These are phyloP conservation scores for Polypterus senegalus DNA, from an alignment of 2,113 vertebrate species.

Conservation along the genomic window DNA sequence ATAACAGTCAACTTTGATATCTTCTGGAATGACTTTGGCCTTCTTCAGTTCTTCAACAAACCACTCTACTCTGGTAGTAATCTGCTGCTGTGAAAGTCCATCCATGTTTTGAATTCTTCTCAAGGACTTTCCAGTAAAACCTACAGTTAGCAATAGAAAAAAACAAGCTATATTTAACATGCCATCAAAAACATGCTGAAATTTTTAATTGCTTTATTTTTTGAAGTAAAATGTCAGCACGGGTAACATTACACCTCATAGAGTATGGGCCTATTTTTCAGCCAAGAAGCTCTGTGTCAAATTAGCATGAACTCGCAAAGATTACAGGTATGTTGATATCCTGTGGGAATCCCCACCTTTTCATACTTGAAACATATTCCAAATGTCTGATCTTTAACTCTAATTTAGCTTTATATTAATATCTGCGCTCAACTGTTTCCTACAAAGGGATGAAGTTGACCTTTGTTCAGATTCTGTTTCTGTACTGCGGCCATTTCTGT, in stretches of 20 bases:
- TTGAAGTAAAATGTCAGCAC: constrained; percentile 11
- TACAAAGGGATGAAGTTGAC: too few species aligned
- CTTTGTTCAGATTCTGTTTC: too few species aligned
- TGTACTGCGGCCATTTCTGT: too few species aligned
- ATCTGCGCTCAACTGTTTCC: too few species aligned
- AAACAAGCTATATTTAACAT: constrained; percentile 24
- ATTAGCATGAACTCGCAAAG: too few species aligned
- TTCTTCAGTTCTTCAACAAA: constrained; percentile 23
- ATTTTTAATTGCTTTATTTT: constrained; percentile 20
- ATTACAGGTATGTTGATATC: too few species aligned
- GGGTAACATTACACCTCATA: constrained; percentile 17
- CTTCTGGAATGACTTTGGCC: constrained; percentile 16
- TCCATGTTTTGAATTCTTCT: constrained; percentile 23
- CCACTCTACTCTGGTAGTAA: constrained; percentile 17
- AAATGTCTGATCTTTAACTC: too few species aligned
- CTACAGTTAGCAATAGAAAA: constrained; percentile 28
- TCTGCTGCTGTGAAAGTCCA: constrained; percentile 16
- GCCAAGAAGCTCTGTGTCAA: too few species aligned
- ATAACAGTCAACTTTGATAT: constrained; percentile 10
- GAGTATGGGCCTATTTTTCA: not conserved
- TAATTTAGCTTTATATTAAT: too few species aligned
- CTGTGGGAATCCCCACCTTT: too few species aligned
- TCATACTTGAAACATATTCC: too few species aligned
- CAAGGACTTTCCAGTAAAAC: constrained; percentile 19
- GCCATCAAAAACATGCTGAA: constrained; percentile 13